Evolutionary conservation across 2,888 invertebrate species (phyloP).

Genomic region (Dolichomitus sp.): DNA sequence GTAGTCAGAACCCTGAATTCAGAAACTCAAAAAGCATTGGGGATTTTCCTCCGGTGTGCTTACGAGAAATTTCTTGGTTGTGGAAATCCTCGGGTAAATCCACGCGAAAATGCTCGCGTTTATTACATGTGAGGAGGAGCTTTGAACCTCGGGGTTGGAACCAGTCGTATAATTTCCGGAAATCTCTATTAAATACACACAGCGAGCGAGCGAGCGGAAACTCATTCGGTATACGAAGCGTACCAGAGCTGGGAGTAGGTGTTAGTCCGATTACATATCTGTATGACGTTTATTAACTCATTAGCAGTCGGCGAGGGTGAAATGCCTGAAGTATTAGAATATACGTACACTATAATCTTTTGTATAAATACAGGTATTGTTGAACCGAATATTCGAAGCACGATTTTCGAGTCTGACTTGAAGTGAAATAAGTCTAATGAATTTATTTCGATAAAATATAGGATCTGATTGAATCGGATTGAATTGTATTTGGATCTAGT

Average conservation of each 20-base stretch:
- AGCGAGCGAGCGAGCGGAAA: conserved; percentile 8
- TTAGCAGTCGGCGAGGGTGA: conserved; percentile 28
- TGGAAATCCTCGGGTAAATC: conserved; percentile 44
- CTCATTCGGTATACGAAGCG: neutral
- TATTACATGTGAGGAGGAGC: conserved; percentile 31
- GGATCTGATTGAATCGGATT: too few species aligned
- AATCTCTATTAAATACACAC: conserved; percentile 41
- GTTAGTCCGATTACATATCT: conserved; percentile 36
- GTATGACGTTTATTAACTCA: conserved; percentile 55
- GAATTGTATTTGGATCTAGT: too few species aligned
- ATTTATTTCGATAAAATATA: too few species aligned
- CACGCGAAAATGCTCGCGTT: conserved; percentile 48
- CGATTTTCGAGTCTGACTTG: neutral
- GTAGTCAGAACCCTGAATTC: conserved; percentile 13
- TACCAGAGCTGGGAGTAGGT: conserved; percentile 4
- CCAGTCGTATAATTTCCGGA: conserved; percentile 38
- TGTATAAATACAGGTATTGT: neutral
- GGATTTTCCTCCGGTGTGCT: conserved; percentile 20
- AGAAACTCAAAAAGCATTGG: conserved; percentile 36
- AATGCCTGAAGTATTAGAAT: conserved; percentile 7
- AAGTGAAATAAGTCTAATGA: neutral
- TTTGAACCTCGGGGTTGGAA: neutral
- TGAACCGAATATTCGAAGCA: neutral
- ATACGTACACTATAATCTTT: neutral
- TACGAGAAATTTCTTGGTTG: conserved; percentile 38